phyloP scores from a whole-genome alignment of 2,113 vertebrate species.

The Strix aluco region DNA sequence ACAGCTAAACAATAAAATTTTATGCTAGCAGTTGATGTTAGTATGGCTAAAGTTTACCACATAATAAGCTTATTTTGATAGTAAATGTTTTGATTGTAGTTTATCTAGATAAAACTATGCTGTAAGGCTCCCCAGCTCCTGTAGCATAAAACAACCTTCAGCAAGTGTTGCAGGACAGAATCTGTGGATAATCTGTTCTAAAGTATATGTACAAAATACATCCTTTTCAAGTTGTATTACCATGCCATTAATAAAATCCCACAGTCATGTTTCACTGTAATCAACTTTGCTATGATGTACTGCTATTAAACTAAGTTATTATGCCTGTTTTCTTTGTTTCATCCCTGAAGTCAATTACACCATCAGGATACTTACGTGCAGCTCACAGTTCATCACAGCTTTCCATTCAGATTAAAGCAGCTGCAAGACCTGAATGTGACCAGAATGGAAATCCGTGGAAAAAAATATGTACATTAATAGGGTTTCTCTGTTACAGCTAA shows the following conservation, averaged over 20 bases:
- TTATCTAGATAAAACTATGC: not conserved
- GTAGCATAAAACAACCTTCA: not conserved
- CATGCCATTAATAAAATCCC: not conserved
- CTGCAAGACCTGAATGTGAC: not conserved
- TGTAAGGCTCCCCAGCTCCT: not conserved
- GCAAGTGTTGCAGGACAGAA: not conserved
- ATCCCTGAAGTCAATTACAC: not conserved
- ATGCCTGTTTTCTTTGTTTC: not conserved
- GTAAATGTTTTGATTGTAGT: not conserved
- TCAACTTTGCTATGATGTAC: not conserved
- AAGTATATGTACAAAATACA: not conserved
- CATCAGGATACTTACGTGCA: not conserved
- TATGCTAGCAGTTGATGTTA: not conserved
- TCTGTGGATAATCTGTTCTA: not conserved
- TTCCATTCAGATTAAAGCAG: not conserved
- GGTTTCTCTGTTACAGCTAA: not conserved
- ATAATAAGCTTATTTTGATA: not conserved
- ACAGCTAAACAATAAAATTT: not conserved
- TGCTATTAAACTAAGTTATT: not conserved
- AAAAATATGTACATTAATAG: not conserved
- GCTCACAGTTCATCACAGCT: not conserved
- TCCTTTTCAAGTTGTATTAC: not conserved
- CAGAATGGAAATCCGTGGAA: not conserved
- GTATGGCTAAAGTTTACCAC: not conserved
- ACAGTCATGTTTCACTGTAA: not conserved